A percentile compares a stretch with the other conserved stretches of the same genome.
Evolutionary conservation across 2,888 invertebrate species (phyloP).

Genomic region (Ichneumoninae sp.): DNA sequence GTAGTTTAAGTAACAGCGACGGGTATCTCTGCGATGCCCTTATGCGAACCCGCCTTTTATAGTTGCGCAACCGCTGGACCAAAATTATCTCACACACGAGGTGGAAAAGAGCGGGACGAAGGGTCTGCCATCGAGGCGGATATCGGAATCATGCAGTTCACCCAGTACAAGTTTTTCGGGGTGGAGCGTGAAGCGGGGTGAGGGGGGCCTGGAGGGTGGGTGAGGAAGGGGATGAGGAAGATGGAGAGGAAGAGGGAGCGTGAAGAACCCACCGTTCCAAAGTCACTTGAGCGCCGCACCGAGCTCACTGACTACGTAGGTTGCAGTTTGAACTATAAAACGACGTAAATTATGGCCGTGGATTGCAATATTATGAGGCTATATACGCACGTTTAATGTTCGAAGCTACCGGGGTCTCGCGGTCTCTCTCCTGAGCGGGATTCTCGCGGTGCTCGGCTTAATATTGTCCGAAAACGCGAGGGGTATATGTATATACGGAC

Average conservation of each 20-base stretch:
- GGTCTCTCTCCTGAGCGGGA: conserved; percentile 24
- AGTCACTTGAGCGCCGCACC: conserved; percentile 77
- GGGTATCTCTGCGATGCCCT: conserved; percentile 42
- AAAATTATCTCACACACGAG: conserved; percentile 56
- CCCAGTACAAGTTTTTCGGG: conserved; percentile 24
- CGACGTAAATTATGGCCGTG: conserved; percentile 84
- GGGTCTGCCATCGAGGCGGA: conserved; percentile 18
- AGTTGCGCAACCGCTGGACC: conserved; percentile 60
- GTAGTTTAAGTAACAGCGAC: conserved; percentile 40
- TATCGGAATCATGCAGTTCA: conserved; percentile 25
- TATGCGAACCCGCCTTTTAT: conserved; percentile 55
- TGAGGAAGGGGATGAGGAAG: conserved; percentile 22
- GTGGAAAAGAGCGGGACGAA: conserved; percentile 47
- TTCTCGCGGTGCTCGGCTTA: conserved; percentile 73
- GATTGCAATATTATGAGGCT: conserved; percentile 84
- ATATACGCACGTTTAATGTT: conserved; percentile 84
- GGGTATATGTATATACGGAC: conserved; percentile 47
- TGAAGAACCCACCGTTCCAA: conserved; percentile 80
- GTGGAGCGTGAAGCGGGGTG: conserved; percentile 8
- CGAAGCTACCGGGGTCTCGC: conserved; percentile 80
- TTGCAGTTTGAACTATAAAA: conserved; percentile 84
- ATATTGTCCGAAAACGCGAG: conserved; percentile 81
- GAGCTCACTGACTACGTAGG: conserved; percentile 73
- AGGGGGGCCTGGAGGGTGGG: conserved; percentile 20
- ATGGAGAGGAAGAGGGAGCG: conserved; percentile 23